Evolutionary conservation across 1,140 invertebrate species (phyloP), one percentile per base, ranked within the genome.

Genomic region (Pectinophora gossypiella): DNA sequence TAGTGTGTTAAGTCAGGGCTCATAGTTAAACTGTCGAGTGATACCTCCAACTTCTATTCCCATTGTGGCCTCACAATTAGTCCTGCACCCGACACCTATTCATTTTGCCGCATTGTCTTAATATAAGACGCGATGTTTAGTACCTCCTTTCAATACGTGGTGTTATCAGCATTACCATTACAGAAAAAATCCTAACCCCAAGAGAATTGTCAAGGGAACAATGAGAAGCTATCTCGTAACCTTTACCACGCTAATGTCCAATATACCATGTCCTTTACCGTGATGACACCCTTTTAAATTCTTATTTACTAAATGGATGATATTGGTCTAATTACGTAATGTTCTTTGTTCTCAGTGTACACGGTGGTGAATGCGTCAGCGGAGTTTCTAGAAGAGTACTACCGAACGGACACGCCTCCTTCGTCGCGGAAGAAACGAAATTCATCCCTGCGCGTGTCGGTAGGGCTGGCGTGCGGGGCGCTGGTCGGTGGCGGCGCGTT

Each of bases 381-480:
- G 5, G 80, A 86, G 53, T 86, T 75, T 42, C 56, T 84, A 0
- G 83, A 86, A n/a, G 83, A 84, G 21, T 86, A 86, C 49, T 86
- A 86, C 27, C 61, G 68, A 7, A 75, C 72, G 0, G 83, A 82
- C 18, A 64, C 54, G 19, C 72, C 76, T 1, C 77, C 91, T 3
- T 90, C 90, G 0, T 91, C 91, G 18, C 91, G 91, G 19, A 93
- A 91, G 19, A 93, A 92, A 68, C 90, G 91, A 0, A 91, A 92
- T 47, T 91, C 88, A 86, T 90, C 82, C 78, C 22, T 91, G 0
- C 90, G 91, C 76, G 91, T 93, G 0, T 95, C 94, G 67, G 94
- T 96, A 21, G 94, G 94, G 0, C 88, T 96, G 23, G 92, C 95
- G 18, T 95, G 95, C 47, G 95, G 95, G 0, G 92, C 93, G 0